Evolutionary conservation across 2,113 vertebrate genomes (phyloP), one percentile per base, ranked within the genome.

Genomic region (Electrona antarctica): DNA sequence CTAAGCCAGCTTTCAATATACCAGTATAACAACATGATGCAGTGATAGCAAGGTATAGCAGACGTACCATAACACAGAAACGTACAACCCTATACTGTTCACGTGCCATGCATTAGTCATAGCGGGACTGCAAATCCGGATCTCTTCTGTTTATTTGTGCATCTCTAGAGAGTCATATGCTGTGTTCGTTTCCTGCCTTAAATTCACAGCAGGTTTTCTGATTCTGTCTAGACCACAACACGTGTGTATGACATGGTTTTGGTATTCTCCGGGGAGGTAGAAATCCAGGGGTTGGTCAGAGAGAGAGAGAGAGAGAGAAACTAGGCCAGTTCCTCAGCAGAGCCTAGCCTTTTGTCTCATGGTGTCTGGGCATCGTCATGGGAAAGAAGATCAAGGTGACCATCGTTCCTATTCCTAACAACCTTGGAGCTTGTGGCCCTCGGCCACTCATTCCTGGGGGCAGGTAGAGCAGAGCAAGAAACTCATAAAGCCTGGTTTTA

Each of bases 281-380:
- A 75, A 74, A 77, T 50, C 64, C 9, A 47, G 57, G 51, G 71
- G 13, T 33, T 8, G 60, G 72, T 63, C 72, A 74, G 15, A 69
- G 49, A 10, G 41, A 45, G 52, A 46, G 33, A 15, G 45, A 51
- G 46, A 60, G 67, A 65, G 41, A 45, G 48, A 71, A 68, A 49
- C 28, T 33, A 67, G 69, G 74, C 62, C 65, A 77, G 69, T 73
- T 75, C 75, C 54, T 76, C 21, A 1, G 45, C 71, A 71, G 69
- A 65, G 63, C n/a, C 12, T 15, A 67, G 46, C 49, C 60, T 81
- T 74, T 61, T 74, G 56, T 70, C 64, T 60, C 48, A 1, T 21
- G 63, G 61, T 71, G 83, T 86, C 83, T 85, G 81, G 83, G 85
- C 82, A 76, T 28, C 72, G 78, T 89, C 83, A 82, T 59, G 56